Conservation (phyloP, 1,140 invertebrate species). For the Mylabris phalerata region DNA sequence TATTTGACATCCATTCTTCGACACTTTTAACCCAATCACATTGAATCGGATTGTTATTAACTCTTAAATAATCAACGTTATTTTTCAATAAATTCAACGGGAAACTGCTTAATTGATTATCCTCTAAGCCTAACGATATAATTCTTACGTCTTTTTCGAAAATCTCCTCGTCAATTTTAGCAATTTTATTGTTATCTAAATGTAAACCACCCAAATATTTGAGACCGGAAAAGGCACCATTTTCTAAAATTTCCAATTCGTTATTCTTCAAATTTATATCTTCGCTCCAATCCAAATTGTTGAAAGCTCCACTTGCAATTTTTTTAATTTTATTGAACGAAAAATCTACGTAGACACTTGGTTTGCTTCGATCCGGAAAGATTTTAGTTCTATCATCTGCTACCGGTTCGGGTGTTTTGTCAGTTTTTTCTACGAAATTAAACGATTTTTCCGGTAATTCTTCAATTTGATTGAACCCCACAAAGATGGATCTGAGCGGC, state of each 20-base stretch:
- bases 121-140: not conserved
- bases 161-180: not conserved
- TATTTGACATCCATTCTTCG: not conserved
- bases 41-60: constrained; percentile 3
- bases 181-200: not conserved
- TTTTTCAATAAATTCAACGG: no score
- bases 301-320: not conserved
- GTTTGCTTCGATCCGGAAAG: no score
- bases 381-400: no score
- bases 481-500: not conserved
- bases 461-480: not conserved
- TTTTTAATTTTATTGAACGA: not conserved
- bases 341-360: not conserved
- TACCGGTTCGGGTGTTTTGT: no score
- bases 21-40: not conserved
- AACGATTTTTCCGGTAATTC: constrained; percentile 2
- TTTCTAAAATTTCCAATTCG: not conserved
- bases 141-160: constrained; percentile 4
- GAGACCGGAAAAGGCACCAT: not conserved
- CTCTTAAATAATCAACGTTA: no score
- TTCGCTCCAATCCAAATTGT: not conserved
- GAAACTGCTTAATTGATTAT: no score
- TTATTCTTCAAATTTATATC: constrained; percentile 1
- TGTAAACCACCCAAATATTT: constrained; percentile 3
- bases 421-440: not conserved